Evolutionary conservation across 2,888 invertebrate genomes (phyloP).

Genomic region (Morpho helenor): DNA sequence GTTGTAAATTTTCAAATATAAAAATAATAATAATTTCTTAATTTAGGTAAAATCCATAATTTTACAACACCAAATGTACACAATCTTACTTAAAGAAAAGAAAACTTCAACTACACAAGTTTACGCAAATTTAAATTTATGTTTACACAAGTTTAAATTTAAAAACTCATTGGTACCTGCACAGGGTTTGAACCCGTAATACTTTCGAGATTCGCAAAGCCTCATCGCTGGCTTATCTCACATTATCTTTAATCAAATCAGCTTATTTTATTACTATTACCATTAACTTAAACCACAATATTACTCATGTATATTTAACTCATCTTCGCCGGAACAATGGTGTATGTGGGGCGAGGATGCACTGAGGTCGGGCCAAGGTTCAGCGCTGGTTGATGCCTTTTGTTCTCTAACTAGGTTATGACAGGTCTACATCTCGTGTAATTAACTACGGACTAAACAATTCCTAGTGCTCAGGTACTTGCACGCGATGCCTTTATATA

Average conservation of each 20-base stretch:
- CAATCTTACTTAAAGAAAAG: no score
- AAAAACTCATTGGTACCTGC: no score
- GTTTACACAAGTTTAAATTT: no score
- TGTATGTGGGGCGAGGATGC: slow-evolving; percentile 72
- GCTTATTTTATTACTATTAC: not conserved
- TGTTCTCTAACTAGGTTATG: slow-evolving; percentile 48
- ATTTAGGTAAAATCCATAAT: no score
- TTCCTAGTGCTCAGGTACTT: slow-evolving; percentile 14
- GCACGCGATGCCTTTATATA: slow-evolving; percentile 19
- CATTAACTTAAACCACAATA: not conserved
- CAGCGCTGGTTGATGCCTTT: slow-evolving; percentile 52
- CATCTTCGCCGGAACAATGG: slow-evolving; percentile 36
- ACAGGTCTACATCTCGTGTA: slow-evolving; percentile 31
- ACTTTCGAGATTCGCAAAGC: not conserved
- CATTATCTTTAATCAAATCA: no score
- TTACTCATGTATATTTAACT: slow-evolving; percentile 13
- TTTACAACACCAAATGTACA: no score
- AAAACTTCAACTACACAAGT: no score
- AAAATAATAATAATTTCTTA: no score
- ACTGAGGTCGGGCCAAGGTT: slow-evolving; percentile 73
- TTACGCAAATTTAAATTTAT: no score
- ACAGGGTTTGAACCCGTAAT: no score
- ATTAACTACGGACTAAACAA: slow-evolving; percentile 31
- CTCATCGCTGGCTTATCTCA: no score
- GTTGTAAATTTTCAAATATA: no score